Conservation (phyloP, 53 echinoderm and acorn worm species). For the Holothuria leucospilota region DNA sequence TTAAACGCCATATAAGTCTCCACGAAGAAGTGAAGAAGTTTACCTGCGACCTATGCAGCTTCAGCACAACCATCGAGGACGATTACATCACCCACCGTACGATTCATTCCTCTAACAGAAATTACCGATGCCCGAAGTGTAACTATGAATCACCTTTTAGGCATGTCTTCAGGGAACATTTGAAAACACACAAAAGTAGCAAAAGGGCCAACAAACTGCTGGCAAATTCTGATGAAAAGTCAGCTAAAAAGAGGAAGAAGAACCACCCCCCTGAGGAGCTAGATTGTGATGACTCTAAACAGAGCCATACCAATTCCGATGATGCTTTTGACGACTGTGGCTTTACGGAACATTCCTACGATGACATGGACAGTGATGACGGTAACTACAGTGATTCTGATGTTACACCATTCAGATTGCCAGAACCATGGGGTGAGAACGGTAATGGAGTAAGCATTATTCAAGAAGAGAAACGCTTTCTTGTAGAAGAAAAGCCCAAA, state of each 20-base stretch:
- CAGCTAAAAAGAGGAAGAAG: slow-evolving; percentile 43
- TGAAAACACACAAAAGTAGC: slow-evolving; percentile 58
- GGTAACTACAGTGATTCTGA: slow-evolving; percentile 14
- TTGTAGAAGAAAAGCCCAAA: background rate
- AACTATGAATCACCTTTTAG: slow-evolving; percentile 77
- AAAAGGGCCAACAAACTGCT: slow-evolving; percentile 27
- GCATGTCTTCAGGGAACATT: slow-evolving; percentile 70
- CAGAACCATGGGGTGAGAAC: background rate
- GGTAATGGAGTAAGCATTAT: no score
- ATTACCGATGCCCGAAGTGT: slow-evolving; percentile 68
- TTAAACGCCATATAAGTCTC: slow-evolving; percentile 82
- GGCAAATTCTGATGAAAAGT: background rate
- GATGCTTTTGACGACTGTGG: background rate
- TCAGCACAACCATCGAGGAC: slow-evolving; percentile 64
- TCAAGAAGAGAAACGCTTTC: background rate
- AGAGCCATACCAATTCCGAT: background rate
- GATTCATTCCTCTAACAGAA: slow-evolving; percentile 65
- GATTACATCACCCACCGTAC: slow-evolving; percentile 68
- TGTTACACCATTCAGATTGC: slow-evolving; percentile 1
- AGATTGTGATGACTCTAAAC: slow-evolving; percentile 26
- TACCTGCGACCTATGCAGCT: slow-evolving; percentile 73
- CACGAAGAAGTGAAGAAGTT: slow-evolving; percentile 71
- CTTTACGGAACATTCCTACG: background rate
- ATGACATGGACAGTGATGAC: background rate
- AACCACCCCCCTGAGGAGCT: background rate